Base-by-base conservation (phyloP, 2,797 vertebrate genomes). In the Propithecus perrieri region DNA sequence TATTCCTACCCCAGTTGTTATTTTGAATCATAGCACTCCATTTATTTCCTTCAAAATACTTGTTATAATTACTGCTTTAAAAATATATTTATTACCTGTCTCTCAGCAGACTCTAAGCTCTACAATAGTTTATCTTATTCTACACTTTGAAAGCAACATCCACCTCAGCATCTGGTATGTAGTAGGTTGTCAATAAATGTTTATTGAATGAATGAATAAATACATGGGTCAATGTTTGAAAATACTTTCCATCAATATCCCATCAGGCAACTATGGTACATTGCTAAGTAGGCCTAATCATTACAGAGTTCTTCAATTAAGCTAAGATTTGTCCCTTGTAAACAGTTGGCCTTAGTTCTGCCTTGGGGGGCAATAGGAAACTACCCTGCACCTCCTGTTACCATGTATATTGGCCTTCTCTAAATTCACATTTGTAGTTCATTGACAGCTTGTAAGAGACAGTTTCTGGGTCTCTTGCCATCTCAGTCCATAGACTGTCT, bases 151-250 rank as follows among this genome's bases (percentile, higher is more conserved):
- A 95, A 85, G 57, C 41, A 69, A 50, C 20, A 85, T 33, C 41
- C 1, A 72, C 79, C 88, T 96, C 63, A 94, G 81, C 57, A 69
- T 88, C 85, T 75, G 59, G 22, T 48, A 74, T 24, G 55, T 12
- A 71, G 53, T 61, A 78, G n/a, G 59, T 48, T 89, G 91, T 93
- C 79, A 61, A 94, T 94, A 93, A 97, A 89, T 46, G 28, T n/a
- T 93, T 97, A 93, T 43, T 63, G 83, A 93, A 91, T 95, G 80
- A 89, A 94, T 94, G 63, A 96, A 95, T 78, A 92, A 95, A 92
- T 41, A 86, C 43, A 38, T 9, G 5, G 85, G 81, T 97, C 94
- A 85, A 53, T 85, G 80, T 96, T 91, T 89, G 75, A 91, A 59
- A 65, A 97, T 86, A 92, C 3, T 84, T 96, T 69, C n/a, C 3